A percentile compares a stretch with the other conserved stretches of the same genome.
phyloP scores from a whole-genome alignment of 2,888 invertebrate species.

The Hydroisotoma schaefferi region DNA sequence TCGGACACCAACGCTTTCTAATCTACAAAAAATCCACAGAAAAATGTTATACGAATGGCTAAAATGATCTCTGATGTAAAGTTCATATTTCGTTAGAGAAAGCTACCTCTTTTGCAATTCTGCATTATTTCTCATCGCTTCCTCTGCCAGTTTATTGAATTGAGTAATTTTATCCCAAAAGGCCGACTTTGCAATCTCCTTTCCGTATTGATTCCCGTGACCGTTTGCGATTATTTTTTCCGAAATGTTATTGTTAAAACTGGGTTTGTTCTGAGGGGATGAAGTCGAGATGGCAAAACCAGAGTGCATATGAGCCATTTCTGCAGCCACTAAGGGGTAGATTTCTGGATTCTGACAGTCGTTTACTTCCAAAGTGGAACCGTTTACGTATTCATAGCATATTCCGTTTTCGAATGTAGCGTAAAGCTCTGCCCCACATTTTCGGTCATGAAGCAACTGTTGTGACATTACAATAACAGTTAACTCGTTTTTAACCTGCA shows the following conservation, averaged over 20 bases:
- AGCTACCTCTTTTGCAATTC: constrained; percentile 17
- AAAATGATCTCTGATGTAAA: constrained; percentile 1
- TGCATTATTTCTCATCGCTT: constrained; percentile 55
- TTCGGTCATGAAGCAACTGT: constrained; percentile 66
- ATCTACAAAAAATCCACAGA: constrained; percentile 56
- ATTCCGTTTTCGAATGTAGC: constrained; percentile 91
- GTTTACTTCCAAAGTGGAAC: constrained; percentile 67
- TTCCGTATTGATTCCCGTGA: constrained; percentile 50
- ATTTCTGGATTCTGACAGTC: constrained; percentile 64
- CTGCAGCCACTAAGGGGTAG: constrained; percentile 70
- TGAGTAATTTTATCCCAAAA: constrained; percentile 74
- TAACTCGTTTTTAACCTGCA: not conserved
- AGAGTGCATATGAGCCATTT: constrained; percentile 76
- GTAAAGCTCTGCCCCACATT: constrained; percentile 80
- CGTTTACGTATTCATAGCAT: constrained; percentile 82
- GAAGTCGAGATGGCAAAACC: not conserved
- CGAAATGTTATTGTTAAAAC: not conserved
- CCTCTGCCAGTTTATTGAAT: constrained; percentile 71
- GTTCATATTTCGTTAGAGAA: not conserved
- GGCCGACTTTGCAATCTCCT: constrained; percentile 51
- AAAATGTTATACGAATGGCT: not conserved
- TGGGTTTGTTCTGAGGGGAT: not conserved
- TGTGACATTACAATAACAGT: too few relatives aligned
- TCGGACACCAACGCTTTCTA: constrained; percentile 56
- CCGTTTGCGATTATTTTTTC: not conserved